Evolutionary conservation across 2,888 invertebrate species (phyloP).

Genomic region (Rhingia rostrata): DNA sequence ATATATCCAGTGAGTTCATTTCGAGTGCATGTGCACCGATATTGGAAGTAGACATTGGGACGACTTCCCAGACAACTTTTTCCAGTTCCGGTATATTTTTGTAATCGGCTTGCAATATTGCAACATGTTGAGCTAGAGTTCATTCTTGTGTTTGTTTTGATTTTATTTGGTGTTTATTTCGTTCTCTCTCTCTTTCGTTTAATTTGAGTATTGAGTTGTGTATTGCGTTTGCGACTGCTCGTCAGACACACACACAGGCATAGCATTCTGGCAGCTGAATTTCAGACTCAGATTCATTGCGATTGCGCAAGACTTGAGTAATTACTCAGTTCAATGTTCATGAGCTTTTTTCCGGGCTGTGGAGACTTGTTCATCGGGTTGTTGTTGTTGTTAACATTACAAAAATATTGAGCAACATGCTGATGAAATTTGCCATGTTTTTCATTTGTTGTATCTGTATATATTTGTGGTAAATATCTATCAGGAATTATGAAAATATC

Average conservation of each 20-base stretch:
- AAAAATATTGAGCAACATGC: not conserved
- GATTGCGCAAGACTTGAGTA: slow-evolving; percentile 1
- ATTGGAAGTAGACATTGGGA: slow-evolving; percentile 41
- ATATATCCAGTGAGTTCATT: slow-evolving; percentile 33
- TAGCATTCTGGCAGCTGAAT: not conserved
- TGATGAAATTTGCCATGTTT: not conserved
- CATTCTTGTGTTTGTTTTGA: not conserved
- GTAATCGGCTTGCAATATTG: slow-evolving; percentile 6
- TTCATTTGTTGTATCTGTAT: not conserved
- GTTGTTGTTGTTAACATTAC: not conserved
- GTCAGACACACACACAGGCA: not conserved
- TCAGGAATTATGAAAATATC: not conserved
- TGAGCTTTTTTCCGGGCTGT: slow-evolving; percentile 10
- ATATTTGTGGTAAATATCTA: not conserved
- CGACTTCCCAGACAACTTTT: slow-evolving; percentile 1
- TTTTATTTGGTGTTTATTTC: not conserved
- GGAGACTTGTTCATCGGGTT: slow-evolving; percentile 37
- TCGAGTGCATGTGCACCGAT: slow-evolving; percentile 62
- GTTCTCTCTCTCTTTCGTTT: not conserved
- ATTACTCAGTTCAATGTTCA: not conserved
- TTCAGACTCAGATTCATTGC: not conserved
- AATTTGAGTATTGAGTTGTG: not conserved
- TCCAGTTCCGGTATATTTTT: slow-evolving; percentile 40
- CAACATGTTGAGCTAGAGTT: slow-evolving; percentile 48
- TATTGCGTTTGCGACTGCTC: not conserved